Evolutionary conservation across 23 tunicate genomes (phyloP), one percentile per base, ranked within the genome.

Genomic region (Diplosoma virens): DNA sequence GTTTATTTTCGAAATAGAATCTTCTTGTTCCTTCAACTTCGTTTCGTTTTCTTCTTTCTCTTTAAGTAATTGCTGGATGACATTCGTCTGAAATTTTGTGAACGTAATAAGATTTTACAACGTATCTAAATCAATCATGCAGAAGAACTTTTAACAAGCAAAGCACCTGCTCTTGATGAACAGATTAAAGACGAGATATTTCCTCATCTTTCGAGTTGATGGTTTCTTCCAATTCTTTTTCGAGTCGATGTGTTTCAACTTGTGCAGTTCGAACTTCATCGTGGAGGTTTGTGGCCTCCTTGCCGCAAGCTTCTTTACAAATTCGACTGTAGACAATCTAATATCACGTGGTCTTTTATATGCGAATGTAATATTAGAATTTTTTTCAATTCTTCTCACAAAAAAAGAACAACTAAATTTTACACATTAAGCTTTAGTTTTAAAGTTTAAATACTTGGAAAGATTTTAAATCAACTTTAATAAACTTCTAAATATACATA

Each of bases 61-160:
- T 47, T 47, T 64, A 24, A 25, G 45, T 30, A 78, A 23, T 48
- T 78, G 34, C 41, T 78, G 52, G 61, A 78, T 65, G 4, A 65
- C 74, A 30, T 45, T 78, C 14, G 73, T 74, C 83, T 78, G 3
- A n/a, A n/a, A n/a, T n/a, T n/a, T n/a, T n/a, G n/a, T n/a, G n/a
- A n/a, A n/a, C n/a, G n/a, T n/a, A n/a, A n/a, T n/a, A n/a, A n/a
- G n/a, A n/a, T n/a, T n/a, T n/a, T n/a, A n/a, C n/a, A n/a, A n/a
- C n/a, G n/a, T n/a, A n/a, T n/a, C n/a, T n/a, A n/a, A n/a, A n/a
- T n/a, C n/a, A n/a, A n/a, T n/a, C n/a, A n/a, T n/a, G n/a, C n/a
- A n/a, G n/a, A n/a, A n/a, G n/a, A n/a, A n/a, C n/a, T n/a, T n/a
- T n/a, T n/a, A n/a, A n/a, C n/a, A n/a, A 41, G 50, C 50, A 41